These are phyloP conservation scores for Etheostoma nigrum DNA, from an alignment of 2,797 vertebrate genomes.

Conservation along the genomic window DNA sequence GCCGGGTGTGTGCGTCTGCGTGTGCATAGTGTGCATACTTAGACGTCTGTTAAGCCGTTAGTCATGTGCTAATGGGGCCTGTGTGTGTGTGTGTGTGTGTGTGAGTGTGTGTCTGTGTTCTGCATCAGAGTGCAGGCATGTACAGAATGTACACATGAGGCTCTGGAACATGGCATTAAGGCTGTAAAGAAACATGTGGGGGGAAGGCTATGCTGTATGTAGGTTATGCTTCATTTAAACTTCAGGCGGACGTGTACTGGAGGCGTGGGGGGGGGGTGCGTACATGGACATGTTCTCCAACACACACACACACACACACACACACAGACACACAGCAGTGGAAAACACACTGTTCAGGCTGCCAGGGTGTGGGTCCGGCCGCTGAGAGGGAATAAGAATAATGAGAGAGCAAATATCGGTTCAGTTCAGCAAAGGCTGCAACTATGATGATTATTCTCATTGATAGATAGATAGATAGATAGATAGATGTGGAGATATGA, in stretches of 20 bases:
- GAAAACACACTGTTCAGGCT: no score
- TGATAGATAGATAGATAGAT: no score
- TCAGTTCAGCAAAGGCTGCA: no score
- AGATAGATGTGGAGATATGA: no score
- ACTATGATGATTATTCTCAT: no score
- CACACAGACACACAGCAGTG: no score
- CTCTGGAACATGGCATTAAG: conserved; percentile 55
- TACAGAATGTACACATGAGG: conserved; percentile 42
- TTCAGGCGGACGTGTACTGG: conserved; percentile 34
- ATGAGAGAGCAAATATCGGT: no score
- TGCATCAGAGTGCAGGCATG: conserved; percentile 11
- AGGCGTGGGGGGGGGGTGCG: conserved; percentile 11
- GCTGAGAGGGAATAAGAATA: no score
- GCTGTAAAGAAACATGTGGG: conserved; percentile 24
- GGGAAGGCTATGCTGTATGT: conserved; percentile 16
- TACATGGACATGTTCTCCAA: conserved; percentile 18
- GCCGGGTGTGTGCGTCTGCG: no score
- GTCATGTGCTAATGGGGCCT: conserved; percentile 67
- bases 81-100: conserved; percentile 14
- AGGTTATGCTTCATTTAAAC: conserved; percentile 61
- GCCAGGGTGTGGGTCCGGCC: no score
- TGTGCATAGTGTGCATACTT: conserved; percentile 33
- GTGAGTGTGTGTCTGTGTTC: not conserved
- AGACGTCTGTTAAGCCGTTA: conserved; percentile 58
- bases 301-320: not conserved